Conservation (phyloP, 2,888 invertebrate species). For the Parnassius apollo region DNA sequence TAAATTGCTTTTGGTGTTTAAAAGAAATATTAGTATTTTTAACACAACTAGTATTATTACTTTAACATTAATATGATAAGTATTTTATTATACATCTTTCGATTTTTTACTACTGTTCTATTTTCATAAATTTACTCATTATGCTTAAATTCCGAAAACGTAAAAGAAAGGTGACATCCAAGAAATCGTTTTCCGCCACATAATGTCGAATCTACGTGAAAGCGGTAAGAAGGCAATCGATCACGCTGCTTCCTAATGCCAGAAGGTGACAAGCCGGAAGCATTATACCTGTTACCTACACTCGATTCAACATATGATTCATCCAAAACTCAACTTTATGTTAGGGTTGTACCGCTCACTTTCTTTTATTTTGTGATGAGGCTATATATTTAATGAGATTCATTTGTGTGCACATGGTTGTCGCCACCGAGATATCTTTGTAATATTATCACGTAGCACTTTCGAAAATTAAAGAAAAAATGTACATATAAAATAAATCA, state of each 20-base stretch:
- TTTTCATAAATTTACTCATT: too few species aligned
- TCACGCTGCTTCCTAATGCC: slow-evolving; percentile 6
- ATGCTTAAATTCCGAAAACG: too few species aligned
- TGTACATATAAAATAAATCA: too few species aligned
- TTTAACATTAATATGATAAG: too few species aligned
- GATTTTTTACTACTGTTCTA: too few species aligned
- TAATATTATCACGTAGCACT: neutral
- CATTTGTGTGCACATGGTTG: neutral
- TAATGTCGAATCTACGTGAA: slow-evolving; percentile 4
- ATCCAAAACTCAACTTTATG: slow-evolving; percentile 5
- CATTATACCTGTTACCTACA: slow-evolving; percentile 14
- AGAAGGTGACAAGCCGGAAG: slow-evolving; percentile 11
- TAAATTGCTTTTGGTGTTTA: too few species aligned
- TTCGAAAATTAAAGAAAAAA: too few species aligned
- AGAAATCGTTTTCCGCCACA: too few species aligned
- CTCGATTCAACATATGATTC: neutral
- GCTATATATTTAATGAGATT: neutral
- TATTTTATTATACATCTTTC: too few species aligned
- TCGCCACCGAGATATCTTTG: neutral
- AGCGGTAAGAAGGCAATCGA: slow-evolving; percentile 10
- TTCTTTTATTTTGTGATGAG: neutral
- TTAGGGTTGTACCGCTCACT: slow-evolving; percentile 1
- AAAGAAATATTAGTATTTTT: too few species aligned
- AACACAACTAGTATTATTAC: too few species aligned
- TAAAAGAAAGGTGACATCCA: too few species aligned